Evolutionary conservation across 2,113 vertebrate genomes (phyloP), one percentile per base, ranked within the genome.

Genomic region (Otis tarda): DNA sequence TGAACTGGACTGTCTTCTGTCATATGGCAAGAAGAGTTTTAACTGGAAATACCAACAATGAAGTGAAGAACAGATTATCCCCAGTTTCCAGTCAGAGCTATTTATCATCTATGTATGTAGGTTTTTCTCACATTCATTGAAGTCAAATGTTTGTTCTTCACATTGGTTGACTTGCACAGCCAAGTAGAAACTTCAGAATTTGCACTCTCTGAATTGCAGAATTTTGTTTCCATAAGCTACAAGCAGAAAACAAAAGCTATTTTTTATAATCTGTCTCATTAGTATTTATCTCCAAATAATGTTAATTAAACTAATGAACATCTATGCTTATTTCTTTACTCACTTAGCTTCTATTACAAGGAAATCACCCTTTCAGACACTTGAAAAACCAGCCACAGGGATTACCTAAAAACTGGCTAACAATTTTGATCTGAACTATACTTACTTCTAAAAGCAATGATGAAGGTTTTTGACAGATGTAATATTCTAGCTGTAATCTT

Each of bases 391-490:
- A 47, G 90, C 9, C 20, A 25, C 52, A 63, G 71, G 76, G n/a
- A 88, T 92, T 45, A 33, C 61, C 87, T 56, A 92, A 39, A 50
- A 89, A 67, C 70, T 87, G 87, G 65, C 53, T 49, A 53, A 30
- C 75, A 53, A 63, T 70, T 91, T 64, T 93, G 81, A 70, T 45
- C 82, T 95, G 92, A 96, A 73, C 87, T 91, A 77, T 83, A 60
- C 14, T 89, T 96, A 61, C 50, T 93, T 94, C 78, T 91, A 73
- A 95, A 96, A 94, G 61, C 83, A 94, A 85, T 94, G 84, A 77
- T 90, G 87, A 87, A 73, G 69, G 65, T 78, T 92, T 77, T 49
- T 96, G 96, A 91, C 87, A 93, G 79, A 23, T 77, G 39, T 92
- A 87, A 95, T 96, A 92, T 81, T 80, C 63, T 24, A 73, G 67